Evolutionary conservation across 2,113 vertebrate species (phyloP).

Genomic region (Orientallactaga bullata): DNA sequence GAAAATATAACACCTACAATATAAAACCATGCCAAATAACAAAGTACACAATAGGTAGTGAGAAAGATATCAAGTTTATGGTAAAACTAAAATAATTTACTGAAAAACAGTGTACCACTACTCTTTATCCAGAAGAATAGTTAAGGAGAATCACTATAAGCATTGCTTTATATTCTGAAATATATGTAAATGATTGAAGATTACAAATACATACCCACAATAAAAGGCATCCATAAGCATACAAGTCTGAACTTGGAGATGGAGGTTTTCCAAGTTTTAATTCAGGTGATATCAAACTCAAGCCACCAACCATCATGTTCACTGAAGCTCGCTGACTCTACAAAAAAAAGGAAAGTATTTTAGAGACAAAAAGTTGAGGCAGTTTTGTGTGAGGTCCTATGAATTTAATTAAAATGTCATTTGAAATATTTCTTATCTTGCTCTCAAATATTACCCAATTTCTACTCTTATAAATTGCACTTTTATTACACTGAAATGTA

Average conservation of each 20-base stretch:
- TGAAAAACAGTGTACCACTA: constrained; percentile 20
- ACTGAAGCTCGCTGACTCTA: constrained; percentile 87
- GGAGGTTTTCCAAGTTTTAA: constrained; percentile 84
- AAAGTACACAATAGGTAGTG: background rate
- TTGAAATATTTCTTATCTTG: constrained; percentile 53
- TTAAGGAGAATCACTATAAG: constrained; percentile 28
- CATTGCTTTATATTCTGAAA: background rate
- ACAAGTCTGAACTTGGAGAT: constrained; percentile 89
- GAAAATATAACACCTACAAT: background rate
- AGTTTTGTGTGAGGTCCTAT: background rate
- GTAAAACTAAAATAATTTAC: background rate
- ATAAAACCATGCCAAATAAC: background rate
- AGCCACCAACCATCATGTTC: constrained; percentile 83
- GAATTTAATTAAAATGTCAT: constrained; percentile 36
- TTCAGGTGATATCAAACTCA: constrained; percentile 89
- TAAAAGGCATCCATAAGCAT: constrained; percentile 89
- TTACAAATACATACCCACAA: constrained; percentile 87
- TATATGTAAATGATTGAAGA: background rate
- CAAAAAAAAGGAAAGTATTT: constrained; percentile 49
- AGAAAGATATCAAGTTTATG: background rate
- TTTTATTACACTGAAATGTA: constrained; percentile 43
- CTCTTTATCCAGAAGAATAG: background rate
- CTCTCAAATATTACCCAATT: constrained; percentile 49
- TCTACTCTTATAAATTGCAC: constrained; percentile 30
- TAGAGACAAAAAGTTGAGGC: constrained; percentile 17